phyloP scores from a whole-genome alignment of 2,113 vertebrate species.

The Ptilorrhoa leucosticta region DNA sequence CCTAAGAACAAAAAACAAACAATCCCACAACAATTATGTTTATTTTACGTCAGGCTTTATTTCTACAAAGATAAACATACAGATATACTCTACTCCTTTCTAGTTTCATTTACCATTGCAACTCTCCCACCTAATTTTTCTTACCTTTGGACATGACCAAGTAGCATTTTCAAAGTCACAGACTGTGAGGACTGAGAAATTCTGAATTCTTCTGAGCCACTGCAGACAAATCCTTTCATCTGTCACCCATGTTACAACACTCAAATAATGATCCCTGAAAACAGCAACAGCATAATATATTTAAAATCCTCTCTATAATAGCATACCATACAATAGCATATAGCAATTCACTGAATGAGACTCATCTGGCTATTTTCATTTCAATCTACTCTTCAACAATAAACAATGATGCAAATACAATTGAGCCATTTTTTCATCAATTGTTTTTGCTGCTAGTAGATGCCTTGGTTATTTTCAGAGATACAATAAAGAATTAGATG shows the following conservation, averaged over 20 bases:
- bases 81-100: background rate
- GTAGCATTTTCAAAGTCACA: constrained; percentile 53
- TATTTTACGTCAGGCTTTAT: background rate
- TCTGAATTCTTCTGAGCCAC: constrained; percentile 80
- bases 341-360: background rate
- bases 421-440: background rate
- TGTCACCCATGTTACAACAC: constrained; percentile 74
- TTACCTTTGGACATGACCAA: constrained; percentile 72
- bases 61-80: background rate
- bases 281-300: background rate
- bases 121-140: background rate
- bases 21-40: background rate
- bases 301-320: background rate
- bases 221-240: constrained; percentile 73
- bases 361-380: constrained; percentile 5
- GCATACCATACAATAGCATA: background rate
- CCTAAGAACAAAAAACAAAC: constrained; percentile 49
- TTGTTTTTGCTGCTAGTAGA: background rate
- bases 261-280: constrained; percentile 78
- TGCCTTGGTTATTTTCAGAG: background rate
- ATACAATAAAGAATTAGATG: background rate
- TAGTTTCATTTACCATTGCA: background rate
- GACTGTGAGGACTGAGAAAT: constrained; percentile 72
- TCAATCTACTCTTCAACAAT: background rate
- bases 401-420: constrained; percentile 15